These are phyloP conservation scores for Ageneiosus marmoratus DNA, from an alignment of 2,113 vertebrate genomes.

Conservation along the genomic window DNA sequence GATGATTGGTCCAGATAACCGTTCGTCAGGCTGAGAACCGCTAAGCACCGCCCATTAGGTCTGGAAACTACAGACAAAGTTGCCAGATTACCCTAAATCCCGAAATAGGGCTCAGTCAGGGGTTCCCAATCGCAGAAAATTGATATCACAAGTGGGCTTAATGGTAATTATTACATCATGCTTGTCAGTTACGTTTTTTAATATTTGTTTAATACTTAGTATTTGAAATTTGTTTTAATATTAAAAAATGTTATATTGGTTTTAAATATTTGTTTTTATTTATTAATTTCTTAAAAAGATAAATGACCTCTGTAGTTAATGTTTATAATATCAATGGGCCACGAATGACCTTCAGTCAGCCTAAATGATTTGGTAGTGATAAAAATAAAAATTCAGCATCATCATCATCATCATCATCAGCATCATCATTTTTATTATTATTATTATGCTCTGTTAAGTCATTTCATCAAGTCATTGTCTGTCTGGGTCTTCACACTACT, in stretches of 20 bases:
- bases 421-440: too few relatives aligned
- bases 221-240: too few relatives aligned
- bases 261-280: too few relatives aligned
- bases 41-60: not conserved
- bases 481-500: too few relatives aligned
- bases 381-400: not conserved
- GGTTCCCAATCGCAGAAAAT: not conserved
- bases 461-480: too few relatives aligned
- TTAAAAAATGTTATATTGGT: too few relatives aligned
- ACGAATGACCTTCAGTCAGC: not conserved
- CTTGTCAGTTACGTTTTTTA: not conserved
- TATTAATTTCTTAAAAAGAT: not conserved
- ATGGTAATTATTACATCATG: not conserved
- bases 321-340: not conserved
- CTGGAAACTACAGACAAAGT: not conserved
- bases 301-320: not conserved
- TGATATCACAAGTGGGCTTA: not conserved
- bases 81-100: constrained; percentile 20
- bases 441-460: too few relatives aligned
- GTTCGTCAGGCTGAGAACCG: constrained; percentile 8
- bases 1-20: constrained; percentile 35
- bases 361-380: not conserved
- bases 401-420: too few relatives aligned
- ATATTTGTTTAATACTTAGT: not conserved
- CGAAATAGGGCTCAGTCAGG: not conserved